Percentiles rank a stretch among this genome's conserved stretches.
Conservation (phyloP, 2,888 invertebrate species). For the Eupithecia subfuscata region DNA sequence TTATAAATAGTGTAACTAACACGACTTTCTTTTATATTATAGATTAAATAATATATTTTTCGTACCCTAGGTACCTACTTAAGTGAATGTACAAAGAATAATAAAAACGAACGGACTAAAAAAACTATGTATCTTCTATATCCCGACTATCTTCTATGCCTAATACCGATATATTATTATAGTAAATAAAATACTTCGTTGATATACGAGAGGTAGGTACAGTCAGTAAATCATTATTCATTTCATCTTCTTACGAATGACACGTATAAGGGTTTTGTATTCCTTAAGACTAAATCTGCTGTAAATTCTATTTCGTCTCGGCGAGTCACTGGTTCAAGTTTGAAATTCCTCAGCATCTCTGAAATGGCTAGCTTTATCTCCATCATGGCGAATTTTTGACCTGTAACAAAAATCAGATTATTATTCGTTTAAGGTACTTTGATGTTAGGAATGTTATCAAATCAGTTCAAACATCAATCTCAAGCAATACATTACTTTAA, state of each 20-base stretch:
- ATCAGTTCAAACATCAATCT: too few species aligned
- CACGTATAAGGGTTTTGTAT: slow-evolving; percentile 67
- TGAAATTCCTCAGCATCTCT: slow-evolving; percentile 76
- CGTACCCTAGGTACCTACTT: neutral
- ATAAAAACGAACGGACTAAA: neutral
- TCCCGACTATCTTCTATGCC: too few species aligned
- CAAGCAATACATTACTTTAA: too few species aligned
- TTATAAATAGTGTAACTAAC: too few species aligned
- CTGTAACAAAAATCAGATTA: slow-evolving; percentile 62
- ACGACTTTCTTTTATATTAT: too few species aligned
- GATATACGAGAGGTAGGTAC: neutral
- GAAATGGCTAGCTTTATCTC: slow-evolving; percentile 84
- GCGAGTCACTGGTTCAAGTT: slow-evolving; percentile 75
- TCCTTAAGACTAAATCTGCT: slow-evolving; percentile 71
- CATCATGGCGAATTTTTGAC: slow-evolving; percentile 85
- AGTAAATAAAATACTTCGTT: neutral
- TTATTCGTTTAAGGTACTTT: too few species aligned
- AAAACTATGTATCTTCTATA: neutral
- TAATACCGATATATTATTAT: too few species aligned
- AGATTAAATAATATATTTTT: neutral
- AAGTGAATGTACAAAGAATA: neutral
- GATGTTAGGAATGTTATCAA: too few species aligned
- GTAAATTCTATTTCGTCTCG: slow-evolving; percentile 67
- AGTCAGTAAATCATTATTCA: neutral
- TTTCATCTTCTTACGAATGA: slow-evolving; percentile 56